phyloP scores from a whole-genome alignment of 2,888 invertebrate genomes.

The Epistrophe eligans region DNA sequence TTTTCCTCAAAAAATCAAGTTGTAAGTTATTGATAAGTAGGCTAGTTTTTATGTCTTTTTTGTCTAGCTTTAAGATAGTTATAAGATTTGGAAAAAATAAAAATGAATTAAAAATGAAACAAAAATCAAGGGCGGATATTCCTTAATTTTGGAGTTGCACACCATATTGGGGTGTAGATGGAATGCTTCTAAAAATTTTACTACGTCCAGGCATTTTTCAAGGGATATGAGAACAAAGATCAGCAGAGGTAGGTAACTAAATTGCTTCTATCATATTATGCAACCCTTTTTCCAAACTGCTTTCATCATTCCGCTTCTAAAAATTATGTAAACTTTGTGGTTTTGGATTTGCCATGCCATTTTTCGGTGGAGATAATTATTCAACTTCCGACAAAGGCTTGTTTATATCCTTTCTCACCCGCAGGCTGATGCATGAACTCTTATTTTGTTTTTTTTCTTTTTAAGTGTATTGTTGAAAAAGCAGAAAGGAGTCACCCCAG shows the following conservation, averaged over 20 bases:
- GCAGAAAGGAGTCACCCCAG: not conserved
- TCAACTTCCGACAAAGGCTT: slow-evolving; percentile 60
- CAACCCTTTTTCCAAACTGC: not conserved
- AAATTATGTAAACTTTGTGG: slow-evolving; percentile 60
- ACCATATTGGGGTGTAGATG: too few species aligned
- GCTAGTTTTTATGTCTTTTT: too few species aligned
- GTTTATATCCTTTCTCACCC: slow-evolving; percentile 43
- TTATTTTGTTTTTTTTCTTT: slow-evolving; percentile 3
- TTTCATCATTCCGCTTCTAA: slow-evolving; percentile 13
- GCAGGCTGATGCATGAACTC: slow-evolving; percentile 18
- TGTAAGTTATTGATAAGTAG: too few species aligned
- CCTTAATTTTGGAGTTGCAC: too few species aligned
- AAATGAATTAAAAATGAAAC: too few species aligned
- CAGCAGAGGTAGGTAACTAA: not conserved
- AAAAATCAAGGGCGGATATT: too few species aligned
- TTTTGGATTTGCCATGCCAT: slow-evolving; percentile 35
- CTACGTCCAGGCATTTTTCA: too few species aligned
- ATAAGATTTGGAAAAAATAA: too few species aligned
- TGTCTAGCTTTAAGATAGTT: too few species aligned
- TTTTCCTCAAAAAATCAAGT: too few species aligned
- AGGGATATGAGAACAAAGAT: not conserved
- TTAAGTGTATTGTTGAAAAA: slow-evolving; percentile 18
- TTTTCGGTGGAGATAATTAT: slow-evolving; percentile 39
- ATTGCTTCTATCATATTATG: not conserved
- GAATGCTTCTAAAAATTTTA: too few species aligned